Base-by-base conservation (phyloP, 2,797 vertebrate genomes). In the Zalophus californianus region DNA sequence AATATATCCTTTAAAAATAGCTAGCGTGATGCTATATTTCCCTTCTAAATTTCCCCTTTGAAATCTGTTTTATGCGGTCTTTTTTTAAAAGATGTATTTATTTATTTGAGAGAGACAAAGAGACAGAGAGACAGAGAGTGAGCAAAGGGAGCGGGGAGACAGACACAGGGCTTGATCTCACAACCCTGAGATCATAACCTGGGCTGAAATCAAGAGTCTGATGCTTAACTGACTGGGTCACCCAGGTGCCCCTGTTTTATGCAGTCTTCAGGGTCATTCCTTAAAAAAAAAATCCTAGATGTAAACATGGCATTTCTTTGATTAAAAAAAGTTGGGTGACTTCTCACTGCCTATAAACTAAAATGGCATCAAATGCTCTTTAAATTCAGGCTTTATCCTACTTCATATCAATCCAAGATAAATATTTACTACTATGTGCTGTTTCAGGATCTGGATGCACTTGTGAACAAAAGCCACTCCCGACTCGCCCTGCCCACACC, bases 331-430 rank as follows among this genome's bases (percentile, higher is more conserved):
- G 5, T 41, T 56, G 54, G 54, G 11, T 38, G 50, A 58, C 7
- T 62, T 86, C 73, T 90, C 35, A 68, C 38, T 58, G 23, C 50
- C 21, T 72, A 54, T 25, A 96, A 72, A 64, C 35, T 35, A 50
- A 90, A 77, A 38, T 32, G 5, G 0, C 32, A 70, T 44, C 56
- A 41, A 94, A 84, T 79, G 18, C 35, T 83, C 15, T 78, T 96
- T 93, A 79, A 86, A 90, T 70, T 83, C 75, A 85, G 41, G 11
- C 48, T 97, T 60, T 84, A 78, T 70, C 5, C 54, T 44, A 29
- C 66, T 64, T 83, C 41, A 54, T 32, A 85, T 35, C 60, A 70
- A 60, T 35, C 29, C 35, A 77, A 62, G 27, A 58, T 78, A 73
- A 84, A 38, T 66, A 70, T 84, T 70, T 97, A 32, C 27, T 38